phyloP scores from a whole-genome alignment of 2,113 vertebrate species.

The Grus americana region DNA sequence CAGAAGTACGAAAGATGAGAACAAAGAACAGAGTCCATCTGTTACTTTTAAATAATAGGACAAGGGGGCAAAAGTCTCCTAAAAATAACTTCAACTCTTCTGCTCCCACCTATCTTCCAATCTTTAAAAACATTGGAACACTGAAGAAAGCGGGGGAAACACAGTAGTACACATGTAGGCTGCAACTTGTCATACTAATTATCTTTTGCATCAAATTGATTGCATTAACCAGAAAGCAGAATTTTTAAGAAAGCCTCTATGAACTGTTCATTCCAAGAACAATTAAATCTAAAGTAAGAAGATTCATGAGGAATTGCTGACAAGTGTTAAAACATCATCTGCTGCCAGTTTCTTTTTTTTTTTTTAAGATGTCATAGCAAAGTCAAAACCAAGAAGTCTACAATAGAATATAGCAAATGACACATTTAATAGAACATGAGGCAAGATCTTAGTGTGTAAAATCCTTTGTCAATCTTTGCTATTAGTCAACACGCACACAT shows the following conservation, averaged over 20 bases:
- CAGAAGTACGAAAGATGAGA: not conserved
- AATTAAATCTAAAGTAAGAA: conserved; percentile 21
- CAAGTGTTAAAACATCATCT: conserved; percentile 38
- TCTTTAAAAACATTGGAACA: not conserved
- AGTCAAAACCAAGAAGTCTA: not conserved
- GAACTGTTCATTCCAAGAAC: conserved; percentile 9
- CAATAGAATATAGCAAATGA: conserved; percentile 30
- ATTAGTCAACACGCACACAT: not conserved
- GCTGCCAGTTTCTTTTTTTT: not conserved
- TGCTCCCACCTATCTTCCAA: not conserved
- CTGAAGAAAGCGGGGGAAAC: not conserved
- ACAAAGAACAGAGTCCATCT: not conserved
- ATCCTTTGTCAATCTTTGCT: conserved; percentile 16
- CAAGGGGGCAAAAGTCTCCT: not conserved
- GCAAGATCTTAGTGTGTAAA: not conserved
- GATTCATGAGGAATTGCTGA: not conserved
- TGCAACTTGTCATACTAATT: not conserved
- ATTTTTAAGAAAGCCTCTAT: not conserved
- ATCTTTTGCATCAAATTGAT: not conserved
- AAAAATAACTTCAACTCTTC: conserved; percentile 31
- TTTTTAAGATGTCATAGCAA: conserved; percentile 17
- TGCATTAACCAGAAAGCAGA: not conserved
- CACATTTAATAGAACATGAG: conserved; percentile 17
- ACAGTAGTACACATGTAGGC: not conserved
- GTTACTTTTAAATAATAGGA: not conserved